Evolutionary conservation across 2,797 vertebrate species (phyloP), one percentile per base, ranked within the genome.

Genomic region (Anabas testudineus): DNA sequence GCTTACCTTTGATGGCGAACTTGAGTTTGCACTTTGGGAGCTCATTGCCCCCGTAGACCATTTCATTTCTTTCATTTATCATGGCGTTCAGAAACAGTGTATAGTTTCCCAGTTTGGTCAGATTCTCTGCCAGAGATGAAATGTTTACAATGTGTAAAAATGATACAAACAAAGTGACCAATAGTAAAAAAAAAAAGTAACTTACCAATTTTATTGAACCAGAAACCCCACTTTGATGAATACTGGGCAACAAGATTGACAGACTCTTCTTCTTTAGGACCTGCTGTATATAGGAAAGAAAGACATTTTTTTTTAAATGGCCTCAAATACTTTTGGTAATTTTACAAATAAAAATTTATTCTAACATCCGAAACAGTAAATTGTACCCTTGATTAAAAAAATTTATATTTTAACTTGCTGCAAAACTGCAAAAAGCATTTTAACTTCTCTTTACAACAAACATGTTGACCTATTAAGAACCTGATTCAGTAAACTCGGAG

Each of bases 141-240:
- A 72, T 2, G 21, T 36, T 71, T 56, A n/a, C 3, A 34, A n/a
- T n/a, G n/a, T n/a, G n/a, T n/a, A n/a, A 28, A 54, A 24, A 6
- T 2, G 0, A n/a, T 13, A 12, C 28, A 49, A 22, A 49, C 3
- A 43, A 55, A 66, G 3, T 21, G 13, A 12, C 7, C 2, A 28
- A 22, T 8, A 30, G 30, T 56, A n/a, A 53, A 55, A 10, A 10
- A 14, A 56, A 39, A 74, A 34, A 42, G 13, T 67, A 79, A 58
- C 78, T 79, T 90, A 99, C 97, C 95, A 90, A 95, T 96, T 90
- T 93, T 94, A 88, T 94, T 97, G 93, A 99, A 98, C 95, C 95
- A 96, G 87, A 94, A 97, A 0, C 90, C 90, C 94, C 91, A 95
- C 71, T 94, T 96, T 52, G 87, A 21, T 70, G 94, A 87, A 88